These are phyloP conservation scores for Furcifer pardalis DNA, from an alignment of 2,797 vertebrate species.

Conservation along the genomic window DNA sequence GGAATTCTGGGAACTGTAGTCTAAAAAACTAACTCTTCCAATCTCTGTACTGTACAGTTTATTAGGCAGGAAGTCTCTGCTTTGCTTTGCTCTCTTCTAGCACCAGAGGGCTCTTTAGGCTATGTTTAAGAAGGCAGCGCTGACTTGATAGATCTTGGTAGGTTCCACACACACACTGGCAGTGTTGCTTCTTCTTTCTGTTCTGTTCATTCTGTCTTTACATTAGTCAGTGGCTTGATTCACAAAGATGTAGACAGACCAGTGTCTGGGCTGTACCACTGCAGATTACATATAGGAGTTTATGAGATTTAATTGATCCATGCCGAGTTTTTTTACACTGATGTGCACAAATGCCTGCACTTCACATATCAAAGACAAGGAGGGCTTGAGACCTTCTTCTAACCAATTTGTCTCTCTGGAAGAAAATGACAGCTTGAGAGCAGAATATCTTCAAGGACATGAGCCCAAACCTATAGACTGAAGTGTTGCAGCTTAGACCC, in stretches of 20 bases:
- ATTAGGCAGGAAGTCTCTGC: neutral
- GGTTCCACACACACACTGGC: no score
- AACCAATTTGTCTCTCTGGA: neutral
- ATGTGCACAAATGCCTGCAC: neutral
- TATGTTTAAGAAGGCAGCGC: neutral
- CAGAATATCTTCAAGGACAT: no score
- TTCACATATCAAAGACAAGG: neutral
- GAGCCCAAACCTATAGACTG: no score
- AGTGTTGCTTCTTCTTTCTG: neutral
- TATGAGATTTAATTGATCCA: no score
- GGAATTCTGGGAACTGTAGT: no score
- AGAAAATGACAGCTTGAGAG: no score
- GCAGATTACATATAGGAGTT: neutral
- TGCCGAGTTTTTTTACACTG: no score
- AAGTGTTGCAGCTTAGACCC: no score
- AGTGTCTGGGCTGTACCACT: neutral
- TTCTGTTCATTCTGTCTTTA: slow-evolving; percentile 23
- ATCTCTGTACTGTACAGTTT: no score
- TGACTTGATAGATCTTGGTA: neutral
- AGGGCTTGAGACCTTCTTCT: neutral
- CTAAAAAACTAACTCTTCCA: no score
- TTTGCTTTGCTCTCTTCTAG: neutral
- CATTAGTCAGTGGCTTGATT: neutral
- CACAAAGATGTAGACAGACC: neutral
- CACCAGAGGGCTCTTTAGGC: slow-evolving; percentile 18